phyloP scores from a whole-genome alignment of 2,797 vertebrate species.

The Cyclura pinguis region DNA sequence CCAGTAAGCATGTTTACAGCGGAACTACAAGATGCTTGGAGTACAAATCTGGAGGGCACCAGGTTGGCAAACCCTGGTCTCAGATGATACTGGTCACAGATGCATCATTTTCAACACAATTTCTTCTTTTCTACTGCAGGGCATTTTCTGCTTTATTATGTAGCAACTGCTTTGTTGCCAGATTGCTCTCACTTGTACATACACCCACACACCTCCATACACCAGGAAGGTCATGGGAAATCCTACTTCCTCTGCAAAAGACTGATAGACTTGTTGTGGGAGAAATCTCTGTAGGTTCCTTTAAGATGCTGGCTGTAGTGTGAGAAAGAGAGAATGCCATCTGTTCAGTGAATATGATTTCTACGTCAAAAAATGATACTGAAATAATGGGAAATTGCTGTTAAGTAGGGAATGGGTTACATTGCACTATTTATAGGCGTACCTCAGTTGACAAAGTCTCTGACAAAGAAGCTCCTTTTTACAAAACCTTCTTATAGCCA shows the following conservation, averaged over 20 bases:
- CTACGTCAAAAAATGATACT: neutral
- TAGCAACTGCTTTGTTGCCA: neutral
- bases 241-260: neutral
- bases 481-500: too few species aligned
- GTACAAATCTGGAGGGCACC: neutral
- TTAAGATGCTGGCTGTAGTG: neutral
- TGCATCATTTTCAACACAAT: neutral
- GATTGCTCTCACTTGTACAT: neutral
- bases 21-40: neutral
- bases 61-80: neutral
- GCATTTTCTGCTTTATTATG: neutral
- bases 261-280: neutral
- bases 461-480: too few species aligned
- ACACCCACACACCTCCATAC: neutral
- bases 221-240: neutral
- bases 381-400: neutral
- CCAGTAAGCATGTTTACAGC: neutral
- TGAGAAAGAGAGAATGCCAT: neutral
- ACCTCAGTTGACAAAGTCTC: too few species aligned
- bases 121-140: neutral
- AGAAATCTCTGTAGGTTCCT: neutral
- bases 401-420: too few species aligned
- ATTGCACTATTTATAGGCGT: neutral
- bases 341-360: neutral
- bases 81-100: neutral